Evolutionary conservation across 2,797 vertebrate species (phyloP), one percentile per base, ranked within the genome.

Genomic region (Eurystomus glaucurus): DNA sequence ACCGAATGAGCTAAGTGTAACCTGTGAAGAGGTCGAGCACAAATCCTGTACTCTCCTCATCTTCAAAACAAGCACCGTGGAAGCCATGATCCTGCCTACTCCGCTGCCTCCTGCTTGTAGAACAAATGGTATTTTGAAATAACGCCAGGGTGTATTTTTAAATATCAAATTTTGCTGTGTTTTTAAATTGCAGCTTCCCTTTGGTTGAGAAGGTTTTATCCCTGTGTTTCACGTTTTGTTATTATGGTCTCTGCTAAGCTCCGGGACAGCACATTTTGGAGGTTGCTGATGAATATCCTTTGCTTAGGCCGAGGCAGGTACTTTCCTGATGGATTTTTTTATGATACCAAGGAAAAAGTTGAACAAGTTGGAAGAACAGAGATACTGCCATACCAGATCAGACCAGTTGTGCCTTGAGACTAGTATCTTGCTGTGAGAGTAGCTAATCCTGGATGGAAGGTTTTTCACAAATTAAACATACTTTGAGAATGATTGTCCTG

Each of bases 121-220:
- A 91, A 93, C 72, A 78, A 97, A 82, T 71, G 91, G 84, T 75
- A 91, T 91, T 96, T 92, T 83, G 88, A 96, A 96, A 90, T 90
- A 88, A 77, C 84, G 81, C 90, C 92, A 75, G 39, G 39, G 90
- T 83, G 72, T 97, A 88, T 96, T 95, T 97, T 96, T 81, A 96
- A 95, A 95, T 97, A 97, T 96, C 92, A 85, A 75, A 93, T 96
- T 96, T 89, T 96, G 90, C 94, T 94, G 92, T 95, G 93, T 93
- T 93, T 97, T 96, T 79, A 95, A 95, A 96, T 82, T 94, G 75
- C 87, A 91, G 87, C 51, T 96, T 95, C 87, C 81, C 69, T 90
- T 95, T 94, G 84, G 86, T 90, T 1, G 3, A 74, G 71, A 85
- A 89, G 61, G 23, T 77, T 97, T 93, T 91, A 93, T 92, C 80